Base-by-base conservation (phyloP, 1,140 invertebrate genomes). In the Steinernema khuongi region DNA sequence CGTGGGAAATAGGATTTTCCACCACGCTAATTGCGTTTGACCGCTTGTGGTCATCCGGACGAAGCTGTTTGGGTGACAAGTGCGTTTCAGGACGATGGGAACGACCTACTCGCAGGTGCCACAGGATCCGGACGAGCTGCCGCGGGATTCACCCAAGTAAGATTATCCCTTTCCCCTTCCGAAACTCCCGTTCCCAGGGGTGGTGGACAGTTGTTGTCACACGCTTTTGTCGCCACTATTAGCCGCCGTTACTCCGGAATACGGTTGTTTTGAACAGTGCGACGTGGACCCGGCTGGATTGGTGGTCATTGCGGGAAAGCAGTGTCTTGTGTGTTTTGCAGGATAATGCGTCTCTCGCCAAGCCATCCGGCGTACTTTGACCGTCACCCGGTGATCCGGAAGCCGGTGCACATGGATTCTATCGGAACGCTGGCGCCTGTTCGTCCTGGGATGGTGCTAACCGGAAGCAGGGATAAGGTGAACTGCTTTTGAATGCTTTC, bases 381-480 rank as follows among this genome's bases (percentile, higher is more conserved):
- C 19, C 50, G 50, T 7, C 50, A 60, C 19, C 50, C 50, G 19
- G 50, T 60, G 50, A 60, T 60, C 7, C 50, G 50, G 50, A 60
- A 60, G 50, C 22, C 50, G 7, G 50, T 60, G 4, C 50, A 60
- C 50, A 4, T 60, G 4, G 50, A 60, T 22, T 60, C 50, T 26
- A 60, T 60, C 19, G 50, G 50, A 60, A 22, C 50, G 50, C 19
- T 60, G 50, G 50, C 50, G 11, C 50, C 50, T 17, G 50, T 60
- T 60, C 50, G 50, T 14, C 50, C 50, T 2, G 50, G 50, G 4
- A 60, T 60, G 50, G 50, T 60, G 19, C 50, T 60, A 11, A 60
- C 50, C 50, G 50, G 50, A 60, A 60, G 50, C 50, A 11, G 50
- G 4, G 50, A 60, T 26, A 60, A 60, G 50, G 50, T 60, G 50